Conservation (phyloP, 2,797 vertebrate species). For the Sebastiscus albofasciatus region DNA sequence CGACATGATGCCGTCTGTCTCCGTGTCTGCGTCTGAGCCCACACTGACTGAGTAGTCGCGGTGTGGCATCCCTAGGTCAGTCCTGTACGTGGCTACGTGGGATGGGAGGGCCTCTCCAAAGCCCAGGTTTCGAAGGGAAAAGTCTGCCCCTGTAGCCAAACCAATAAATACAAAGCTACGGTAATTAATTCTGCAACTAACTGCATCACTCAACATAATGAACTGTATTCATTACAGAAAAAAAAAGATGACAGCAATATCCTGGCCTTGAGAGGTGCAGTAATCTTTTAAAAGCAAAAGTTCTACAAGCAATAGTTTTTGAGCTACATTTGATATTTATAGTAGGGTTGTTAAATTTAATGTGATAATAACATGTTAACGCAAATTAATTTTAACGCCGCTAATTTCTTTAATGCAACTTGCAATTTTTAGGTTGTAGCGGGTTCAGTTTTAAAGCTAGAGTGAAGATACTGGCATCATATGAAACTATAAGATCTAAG, state of each 20-base stretch:
- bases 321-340: slow-evolving; percentile 40
- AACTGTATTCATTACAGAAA: slow-evolving; percentile 10
- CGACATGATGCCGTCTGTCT: slow-evolving; percentile 92
- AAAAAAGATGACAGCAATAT: slow-evolving; percentile 22
- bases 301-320: slow-evolving; percentile 4
- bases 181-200: slow-evolving; percentile 11
- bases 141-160: slow-evolving; percentile 86
- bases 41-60: slow-evolving; percentile 92
- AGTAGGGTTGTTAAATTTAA: too few species aligned
- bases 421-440: too few species aligned
- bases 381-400: too few species aligned
- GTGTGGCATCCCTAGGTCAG: slow-evolving; percentile 90
- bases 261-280: slow-evolving; percentile 1
- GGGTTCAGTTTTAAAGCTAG: too few species aligned
- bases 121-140: slow-evolving; percentile 92
- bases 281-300: slow-evolving; percentile 14
- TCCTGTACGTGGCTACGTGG: slow-evolving; percentile 89
- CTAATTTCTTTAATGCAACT: too few species aligned
- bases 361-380: too few species aligned
- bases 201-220: slow-evolving; percentile 24
- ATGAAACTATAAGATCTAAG: too few species aligned
- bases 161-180: slow-evolving; percentile 22
- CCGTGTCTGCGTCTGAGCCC: slow-evolving; percentile 92
- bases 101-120: slow-evolving; percentile 90
- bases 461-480: too few species aligned